Evolutionary conservation across 2,888 invertebrate species (phyloP).

Genomic region (Patella depressa): DNA sequence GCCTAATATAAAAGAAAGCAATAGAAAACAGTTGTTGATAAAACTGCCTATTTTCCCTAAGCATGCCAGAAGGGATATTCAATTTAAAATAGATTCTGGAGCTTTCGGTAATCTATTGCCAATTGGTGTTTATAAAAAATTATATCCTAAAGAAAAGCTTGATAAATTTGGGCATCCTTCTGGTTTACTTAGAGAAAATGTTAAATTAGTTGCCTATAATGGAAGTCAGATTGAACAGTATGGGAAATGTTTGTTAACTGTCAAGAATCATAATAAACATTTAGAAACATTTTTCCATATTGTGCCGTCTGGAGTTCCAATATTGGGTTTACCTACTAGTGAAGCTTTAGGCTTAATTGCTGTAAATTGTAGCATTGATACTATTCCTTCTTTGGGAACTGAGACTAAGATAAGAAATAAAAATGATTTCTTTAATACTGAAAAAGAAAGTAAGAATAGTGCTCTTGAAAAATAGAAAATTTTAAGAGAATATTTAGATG

Average conservation of each 20-base stretch:
- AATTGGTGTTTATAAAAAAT: not conserved
- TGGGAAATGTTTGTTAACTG: slow-evolving; percentile 6
- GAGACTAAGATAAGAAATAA: slow-evolving; percentile 1
- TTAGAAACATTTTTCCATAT: not conserved
- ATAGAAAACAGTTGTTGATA: not conserved
- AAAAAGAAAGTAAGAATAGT: not conserved
- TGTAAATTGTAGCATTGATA: slow-evolving; percentile 1
- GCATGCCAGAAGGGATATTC: not conserved
- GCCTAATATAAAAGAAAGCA: too few species aligned
- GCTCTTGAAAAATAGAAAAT: not conserved
- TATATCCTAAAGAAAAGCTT: not conserved
- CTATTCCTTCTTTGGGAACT: not conserved
- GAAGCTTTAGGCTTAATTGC: not conserved
- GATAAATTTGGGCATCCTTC: not conserved
- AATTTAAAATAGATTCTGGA: slow-evolving; percentile 6
- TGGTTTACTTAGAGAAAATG: slow-evolving; percentile 2
- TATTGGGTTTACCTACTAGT: slow-evolving; percentile 10
- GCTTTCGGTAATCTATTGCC: not conserved
- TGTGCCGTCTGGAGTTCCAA: not conserved
- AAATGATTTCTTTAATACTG: not conserved
- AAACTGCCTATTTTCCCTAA: not conserved
- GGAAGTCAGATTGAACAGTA: slow-evolving; percentile 8
- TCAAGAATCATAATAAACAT: not conserved
- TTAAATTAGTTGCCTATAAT: slow-evolving; percentile 1
- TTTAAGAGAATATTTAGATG: not conserved